Base-by-base conservation (phyloP, 2,888 invertebrate species). In the Leucophenga montana region DNA sequence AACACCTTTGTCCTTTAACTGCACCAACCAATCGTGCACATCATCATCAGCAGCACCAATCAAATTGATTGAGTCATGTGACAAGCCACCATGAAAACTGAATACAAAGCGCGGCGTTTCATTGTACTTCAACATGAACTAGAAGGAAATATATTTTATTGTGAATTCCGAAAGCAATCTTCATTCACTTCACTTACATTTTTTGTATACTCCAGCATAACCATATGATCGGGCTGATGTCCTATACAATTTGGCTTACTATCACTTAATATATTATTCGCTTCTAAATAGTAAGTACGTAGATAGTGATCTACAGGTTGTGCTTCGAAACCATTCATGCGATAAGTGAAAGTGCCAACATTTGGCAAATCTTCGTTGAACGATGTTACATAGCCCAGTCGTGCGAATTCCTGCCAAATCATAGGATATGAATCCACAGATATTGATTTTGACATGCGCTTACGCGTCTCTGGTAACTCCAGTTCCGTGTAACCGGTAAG, bases 241-340 rank as follows among this genome's bases (percentile, higher is more conserved):
- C 95, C 95, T 18, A 94, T 89, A 84, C 96, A 96, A 73, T 90
- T 91, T 69, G 90, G 89, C 33, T 91, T 91, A 79, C 91, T 92
- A 44, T 90, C 89, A 62, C 87, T 89, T 70, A 91, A 90, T 70
- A 91, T 90, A 1, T 90, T 90, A 4, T 90, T 88, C 13, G 93
- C 92, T 22, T 94, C 93, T 14, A 95, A 83, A 82, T 93, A 95
- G 87, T 93, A 97, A 0, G 95, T 92, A 39, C 97, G 89, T 89
- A 97, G 92, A 85, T 97, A 97, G 87, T 97, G 97, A 89, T 97
- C 95, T 0, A 97, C 96, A 0, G 98, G 98, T 77, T 93, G 93
- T 2, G 91, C 88, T 46, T 91, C 83, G 87, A 98, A 98, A 0
- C 98, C 98, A 77, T 94, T 94, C 85, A 97, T 91, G 9, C 98